Evolutionary conservation across 2,888 invertebrate genomes (phyloP).

Genomic region (Lasioglossum villosulum): DNA sequence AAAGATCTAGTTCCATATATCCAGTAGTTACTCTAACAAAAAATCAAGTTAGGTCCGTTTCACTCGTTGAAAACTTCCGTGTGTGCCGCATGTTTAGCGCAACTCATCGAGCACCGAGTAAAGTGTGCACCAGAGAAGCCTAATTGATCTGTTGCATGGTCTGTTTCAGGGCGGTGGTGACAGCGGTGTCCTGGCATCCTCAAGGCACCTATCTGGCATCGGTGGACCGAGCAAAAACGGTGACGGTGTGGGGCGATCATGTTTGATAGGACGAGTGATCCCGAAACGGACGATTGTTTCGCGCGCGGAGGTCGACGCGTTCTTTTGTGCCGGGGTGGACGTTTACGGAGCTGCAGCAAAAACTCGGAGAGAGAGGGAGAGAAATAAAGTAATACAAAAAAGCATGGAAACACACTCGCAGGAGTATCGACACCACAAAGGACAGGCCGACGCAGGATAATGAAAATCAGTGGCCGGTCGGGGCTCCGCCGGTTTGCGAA

Average conservation of each 20-base stretch:
- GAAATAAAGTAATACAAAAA: not conserved
- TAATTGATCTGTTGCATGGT: conserved; percentile 20
- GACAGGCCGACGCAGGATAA: conserved; percentile 50
- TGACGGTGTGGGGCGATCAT: conserved; percentile 91
- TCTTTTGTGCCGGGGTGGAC: conserved; percentile 44
- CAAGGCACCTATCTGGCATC: conserved; percentile 92
- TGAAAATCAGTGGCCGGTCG: conserved; percentile 58
- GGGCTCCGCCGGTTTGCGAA: conserved; percentile 43
- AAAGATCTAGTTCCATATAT: no score
- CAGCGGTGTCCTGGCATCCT: conserved; percentile 95
- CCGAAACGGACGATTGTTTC: conserved; percentile 67
- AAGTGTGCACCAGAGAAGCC: not conserved
- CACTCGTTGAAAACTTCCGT: not conserved
- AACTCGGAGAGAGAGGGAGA: not conserved
- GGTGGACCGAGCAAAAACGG: conserved; percentile 93
- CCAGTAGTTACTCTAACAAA: not conserved
- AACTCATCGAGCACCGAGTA: not conserved
- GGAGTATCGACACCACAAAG: conserved; percentile 27
- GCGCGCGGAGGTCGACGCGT: conserved; percentile 49
- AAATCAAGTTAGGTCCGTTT: not conserved
- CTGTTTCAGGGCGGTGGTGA: conserved; percentile 89
- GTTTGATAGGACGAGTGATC: conserved; percentile 82
- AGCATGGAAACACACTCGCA: not conserved
- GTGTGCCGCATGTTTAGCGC: not conserved
- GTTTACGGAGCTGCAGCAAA: conserved; percentile 25